Base-by-base conservation (phyloP, 2,797 vertebrate genomes). In the Acrocephalus scirpaceus region DNA sequence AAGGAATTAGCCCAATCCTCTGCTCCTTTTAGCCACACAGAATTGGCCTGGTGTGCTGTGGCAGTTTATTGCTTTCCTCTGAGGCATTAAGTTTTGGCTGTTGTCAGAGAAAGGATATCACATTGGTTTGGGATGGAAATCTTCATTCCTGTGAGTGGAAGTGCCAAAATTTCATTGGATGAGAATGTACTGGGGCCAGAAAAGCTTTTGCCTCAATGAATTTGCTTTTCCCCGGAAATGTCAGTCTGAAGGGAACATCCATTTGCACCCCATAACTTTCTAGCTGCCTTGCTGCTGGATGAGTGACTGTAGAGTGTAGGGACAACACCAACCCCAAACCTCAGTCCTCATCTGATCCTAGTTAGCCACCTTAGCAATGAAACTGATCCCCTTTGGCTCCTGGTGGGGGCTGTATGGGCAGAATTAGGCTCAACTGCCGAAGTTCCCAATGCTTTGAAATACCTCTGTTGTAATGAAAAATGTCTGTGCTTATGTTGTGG, bases 21-120 rank as follows among this genome's bases (percentile, higher is more conserved):
- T 4, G 3, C 50, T 92, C 53, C 38, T 84, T 93, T 91, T 86
- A 93, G 92, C 82, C 92, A 90, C 80, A 51, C 21, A 64, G 45
- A 95, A 88, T 74, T 94, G 84, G 84, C 94, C 93, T 30, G 45
- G 78, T 94, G 93, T 64, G 26, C 79, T 86, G 78, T 86, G 90
- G 92, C 78, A 83, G 94, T 72, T 95, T 85, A 93, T 87, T 95
- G 81, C 90, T 90, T 92, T 95, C 70, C 81, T 97, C 65, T 1
- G 16, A 96, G 86, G 69, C 81, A 85, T 88, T 85, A 93, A 32
- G 48, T 93, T 94, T 93, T 97, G 96, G 94, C 93, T 93, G 56
- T 70, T 69, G 91, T 78, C 50, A 93, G 79, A 93, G 91, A 95
- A 91, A 95, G 90, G 84, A 92, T 96, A 94, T 94, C 89, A 80